Conservation (phyloP, 2,113 vertebrate genomes). For the Otocyon megalotis region DNA sequence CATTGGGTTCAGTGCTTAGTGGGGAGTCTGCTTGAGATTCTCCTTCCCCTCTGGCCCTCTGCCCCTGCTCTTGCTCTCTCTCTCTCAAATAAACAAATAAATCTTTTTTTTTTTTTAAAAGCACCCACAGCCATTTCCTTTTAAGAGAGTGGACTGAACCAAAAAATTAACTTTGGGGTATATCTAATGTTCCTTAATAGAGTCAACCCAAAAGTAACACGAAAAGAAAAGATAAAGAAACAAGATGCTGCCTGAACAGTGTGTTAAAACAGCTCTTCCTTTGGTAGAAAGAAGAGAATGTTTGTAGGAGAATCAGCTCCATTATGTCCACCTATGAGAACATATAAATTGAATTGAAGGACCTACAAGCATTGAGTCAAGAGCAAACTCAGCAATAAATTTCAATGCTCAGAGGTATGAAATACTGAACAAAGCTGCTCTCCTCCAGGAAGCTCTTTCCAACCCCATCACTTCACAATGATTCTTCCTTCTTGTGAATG, state of each 20-base stretch:
- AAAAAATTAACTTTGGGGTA: background rate
- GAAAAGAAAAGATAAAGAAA: background rate
- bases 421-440: background rate
- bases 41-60: background rate
- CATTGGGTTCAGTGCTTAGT: background rate
- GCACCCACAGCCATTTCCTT: background rate
- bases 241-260: background rate
- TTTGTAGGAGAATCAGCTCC: background rate
- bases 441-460: background rate
- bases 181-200: background rate
- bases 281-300: background rate
- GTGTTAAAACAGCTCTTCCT: background rate
- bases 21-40: background rate
- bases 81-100: background rate
- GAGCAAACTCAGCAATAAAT: background rate
- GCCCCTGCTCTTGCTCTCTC: background rate
- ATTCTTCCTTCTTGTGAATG: background rate
- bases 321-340: background rate
- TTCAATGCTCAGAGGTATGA: background rate
- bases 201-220: background rate
- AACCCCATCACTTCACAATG: background rate
- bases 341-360: background rate
- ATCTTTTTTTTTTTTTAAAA: background rate
- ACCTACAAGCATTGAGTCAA: background rate
- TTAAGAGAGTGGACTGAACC: constrained; percentile 5